Conservation (phyloP, 2,113 vertebrate species). For the Ginglymostoma cirratum region DNA sequence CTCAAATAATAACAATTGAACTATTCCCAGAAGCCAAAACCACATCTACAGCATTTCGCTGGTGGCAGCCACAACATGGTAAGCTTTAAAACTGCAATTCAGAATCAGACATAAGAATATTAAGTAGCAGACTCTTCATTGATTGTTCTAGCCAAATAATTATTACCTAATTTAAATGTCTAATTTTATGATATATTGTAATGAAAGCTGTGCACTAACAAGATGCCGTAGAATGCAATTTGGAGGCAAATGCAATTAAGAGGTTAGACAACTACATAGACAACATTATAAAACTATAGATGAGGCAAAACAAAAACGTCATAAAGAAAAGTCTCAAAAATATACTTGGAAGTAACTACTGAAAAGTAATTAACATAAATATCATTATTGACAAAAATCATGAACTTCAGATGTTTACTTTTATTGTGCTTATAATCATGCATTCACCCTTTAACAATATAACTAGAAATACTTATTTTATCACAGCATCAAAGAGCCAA, state of each 20-base stretch:
- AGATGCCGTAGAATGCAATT: background rate
- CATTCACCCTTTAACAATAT: background rate
- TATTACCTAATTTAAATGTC: background rate
- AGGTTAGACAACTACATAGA: background rate
- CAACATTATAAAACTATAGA: background rate
- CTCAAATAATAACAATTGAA: constrained; percentile 89
- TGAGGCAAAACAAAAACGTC: background rate
- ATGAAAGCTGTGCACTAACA: background rate
- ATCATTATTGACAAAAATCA: background rate
- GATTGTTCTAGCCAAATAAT: background rate
- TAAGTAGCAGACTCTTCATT: background rate
- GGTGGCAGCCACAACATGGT: constrained; percentile 98
- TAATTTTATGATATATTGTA: background rate
- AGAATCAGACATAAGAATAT: background rate
- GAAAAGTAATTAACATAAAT: background rate
- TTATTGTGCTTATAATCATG: background rate
- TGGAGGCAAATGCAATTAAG: background rate
- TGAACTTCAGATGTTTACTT: background rate
- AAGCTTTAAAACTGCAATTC: constrained; percentile 17
- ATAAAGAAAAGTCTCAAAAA: background rate
- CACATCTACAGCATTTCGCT: constrained; percentile 80
- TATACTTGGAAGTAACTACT: background rate
- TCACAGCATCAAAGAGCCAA: background rate
- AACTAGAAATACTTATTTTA: background rate
- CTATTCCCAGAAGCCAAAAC: constrained; percentile 81